Evolutionary conservation across 2,113 vertebrate genomes (phyloP), one percentile per base, ranked within the genome.

Genomic region (Galeopterus variegatus): DNA sequence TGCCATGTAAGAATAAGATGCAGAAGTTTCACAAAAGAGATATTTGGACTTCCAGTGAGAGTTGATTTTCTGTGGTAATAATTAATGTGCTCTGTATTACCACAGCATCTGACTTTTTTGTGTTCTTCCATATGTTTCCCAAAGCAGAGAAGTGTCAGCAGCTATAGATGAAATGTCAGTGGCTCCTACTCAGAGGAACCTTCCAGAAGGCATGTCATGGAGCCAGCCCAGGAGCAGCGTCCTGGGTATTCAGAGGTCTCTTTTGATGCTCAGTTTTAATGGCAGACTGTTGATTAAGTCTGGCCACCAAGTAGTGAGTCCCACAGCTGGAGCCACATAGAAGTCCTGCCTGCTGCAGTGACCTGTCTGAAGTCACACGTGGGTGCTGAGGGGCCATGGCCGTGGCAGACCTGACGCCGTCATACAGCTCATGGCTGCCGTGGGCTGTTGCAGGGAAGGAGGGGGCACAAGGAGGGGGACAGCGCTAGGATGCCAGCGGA

Each of bases 21-120:
- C 69, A 31, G 13, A 60, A 82, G 65, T 76, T 95, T 72, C n/a
- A 14, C 52, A 13, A 17, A 31, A 93, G 67, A 50, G 54, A 11
- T 8, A 77, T 91, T 60, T 88, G 31, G 58, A 65, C 50, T 60
- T 84, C 62, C 5, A 48, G 41, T 81, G 60, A 60, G 65, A 28
- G 83, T 91, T 73, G 62, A 24, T 82, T 72, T 90, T 95, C n/a
- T 45, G 5, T 45, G 79, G 41, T 62, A 76, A 77, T 77, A 64
- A 52, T 64, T 86, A 45, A 24, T 60, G 36, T 52, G 23, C 13
- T 31, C 19, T 33, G 3, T 88, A 12, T 80, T 45, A 26, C 77
- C 33, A 26, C 26, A 90, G 31, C 41, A 3, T 85, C 41, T 90
- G 41, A 5, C 28, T 69, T 84, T 69, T 84, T 36, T 31, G 19